These are phyloP conservation scores for Jordanella pulchra DNA, from an alignment of 2,797 vertebrate genomes.

Conservation along the genomic window DNA sequence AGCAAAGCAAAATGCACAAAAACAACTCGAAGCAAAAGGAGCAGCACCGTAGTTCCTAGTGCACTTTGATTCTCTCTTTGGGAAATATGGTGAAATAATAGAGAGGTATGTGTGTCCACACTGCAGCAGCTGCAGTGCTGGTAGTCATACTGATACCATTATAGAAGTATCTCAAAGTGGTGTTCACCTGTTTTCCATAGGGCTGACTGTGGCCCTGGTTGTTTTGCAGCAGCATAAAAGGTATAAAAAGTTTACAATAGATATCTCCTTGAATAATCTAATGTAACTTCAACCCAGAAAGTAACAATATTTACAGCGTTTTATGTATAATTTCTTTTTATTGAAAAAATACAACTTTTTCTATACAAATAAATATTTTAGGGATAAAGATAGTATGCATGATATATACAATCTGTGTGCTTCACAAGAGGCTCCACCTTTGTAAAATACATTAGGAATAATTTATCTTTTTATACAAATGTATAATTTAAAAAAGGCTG, in stretches of 20 bases:
- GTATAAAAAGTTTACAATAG: slow-evolving; percentile 6
- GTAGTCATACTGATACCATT: slow-evolving; percentile 36
- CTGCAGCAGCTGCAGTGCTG: slow-evolving; percentile 62
- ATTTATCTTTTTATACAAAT: slow-evolving; percentile 73
- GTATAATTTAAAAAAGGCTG: slow-evolving; percentile 69
- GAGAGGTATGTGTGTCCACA: slow-evolving; percentile 2
- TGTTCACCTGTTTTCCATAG: slow-evolving; percentile 7
- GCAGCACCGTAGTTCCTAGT: slow-evolving; percentile 7
- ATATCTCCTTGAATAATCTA: background rate
- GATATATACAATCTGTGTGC: slow-evolving; percentile 61
- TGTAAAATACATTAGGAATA: slow-evolving; percentile 74
- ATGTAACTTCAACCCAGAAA: slow-evolving; percentile 21
- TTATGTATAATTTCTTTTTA: slow-evolving; percentile 61
- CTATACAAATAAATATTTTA: slow-evolving; percentile 82
- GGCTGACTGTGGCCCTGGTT: background rate
- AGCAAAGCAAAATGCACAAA: background rate
- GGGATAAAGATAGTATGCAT: slow-evolving; percentile 57
- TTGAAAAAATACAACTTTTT: slow-evolving; percentile 79
- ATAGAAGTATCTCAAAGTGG: slow-evolving; percentile 26
- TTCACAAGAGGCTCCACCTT: slow-evolving; percentile 78
- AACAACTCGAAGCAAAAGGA: slow-evolving; percentile 1
- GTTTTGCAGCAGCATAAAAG: slow-evolving; percentile 10
- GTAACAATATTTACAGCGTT: slow-evolving; percentile 29
- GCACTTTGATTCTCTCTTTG: slow-evolving; percentile 24
- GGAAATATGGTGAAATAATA: slow-evolving; percentile 36